Evolutionary conservation across 2,113 vertebrate genomes (phyloP), one percentile per base, ranked within the genome.

Genomic region (Australoheros scitulus): DNA sequence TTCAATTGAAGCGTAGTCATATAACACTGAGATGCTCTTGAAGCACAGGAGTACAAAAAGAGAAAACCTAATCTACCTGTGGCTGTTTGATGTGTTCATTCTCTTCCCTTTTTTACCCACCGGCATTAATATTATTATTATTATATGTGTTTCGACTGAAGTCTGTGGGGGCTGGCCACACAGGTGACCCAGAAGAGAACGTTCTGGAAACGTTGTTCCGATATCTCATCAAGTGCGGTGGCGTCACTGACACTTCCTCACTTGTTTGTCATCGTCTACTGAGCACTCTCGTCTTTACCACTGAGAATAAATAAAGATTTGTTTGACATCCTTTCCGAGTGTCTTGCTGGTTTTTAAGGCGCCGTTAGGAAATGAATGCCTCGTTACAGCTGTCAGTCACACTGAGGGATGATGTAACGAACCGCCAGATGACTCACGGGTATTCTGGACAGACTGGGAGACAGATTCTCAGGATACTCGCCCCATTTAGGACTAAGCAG

Each of bases 231-330:
- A 41, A 79, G 77, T 36, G 78, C 58, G 86, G 61, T 76, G 32
- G 68, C 87, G 24, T 87, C 84, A 65, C 84, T 79, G 79, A 79
- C 70, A 91, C 85, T 68, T 64, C 74, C 81, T 89, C 80, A 83
- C 82, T 79, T 4, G 68, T 93, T 89, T 84, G 82, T 94, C 90
- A 94, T 86, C 50, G 64, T 94, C 88, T 77, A 76, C 84, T 83
- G 29, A 83, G 81, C 92, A 92, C 87, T 79, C 87, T 88, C 43
- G 20, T 92, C 84, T 92, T 87, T 92, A 57, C 89, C 90, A 81
- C 88, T 79, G 83, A 90, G 81, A 96, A 95, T 96, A 95, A 96
- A 96, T 85, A 8, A 1, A 13, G 55, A 91, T 93, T 92, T 88
- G 83, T 93, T 92, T 91, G 87, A 93, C 88, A 65, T 91, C 83